Base-by-base conservation (phyloP, 2,888 invertebrate genomes). In the Spilosoma lubricipeda region DNA sequence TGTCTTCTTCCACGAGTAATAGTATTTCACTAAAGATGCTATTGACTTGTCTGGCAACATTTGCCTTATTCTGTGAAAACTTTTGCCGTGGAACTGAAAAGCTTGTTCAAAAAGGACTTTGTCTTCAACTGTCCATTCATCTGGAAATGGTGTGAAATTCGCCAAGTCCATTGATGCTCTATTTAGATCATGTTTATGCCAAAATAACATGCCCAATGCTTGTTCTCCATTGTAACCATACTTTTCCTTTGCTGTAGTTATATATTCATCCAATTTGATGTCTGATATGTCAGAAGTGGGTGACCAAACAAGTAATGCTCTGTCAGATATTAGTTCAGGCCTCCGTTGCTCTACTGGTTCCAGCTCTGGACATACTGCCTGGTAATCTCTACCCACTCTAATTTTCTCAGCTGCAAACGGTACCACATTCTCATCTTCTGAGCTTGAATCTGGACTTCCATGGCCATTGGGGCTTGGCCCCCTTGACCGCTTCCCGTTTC, bases 1-100 rank as follows among this genome's bases (percentile, higher is more conserved):
- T 36, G 99, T 98, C 92, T 99, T 99, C 93, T 99, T 99, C 99
- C 99, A 99, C 88, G 99, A 98, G 92, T 99, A 99, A 93, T 99
- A 99, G 92, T 99, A 99, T 93, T 99, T 99, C 2, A 99, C 99
- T 87, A 99, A 96, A 86, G 98, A 98, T 68, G 99, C 98, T 90
- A 99, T 99, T 69, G 99, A 98, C 95, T 99, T 99, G 91, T 99
- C 99, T 52, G 99, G 99, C 87, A 99, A 96, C 99, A 99, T 99
- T 97, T 99, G 99, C 85, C 99, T 96, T 92, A 99, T 99, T 90
- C 99, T 97, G 91, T 99, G 98, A 96, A 99, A 99, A 93, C 98
- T 99, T 96, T 99, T 99, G 70, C 99, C 99, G 93, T 99, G 99
- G 92, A 99, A 99, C 90, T 99, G 99, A 93, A 99, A 99, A 59